Conservation (phyloP, 2,113 vertebrate species). For the Madoqua kirkii region DNA sequence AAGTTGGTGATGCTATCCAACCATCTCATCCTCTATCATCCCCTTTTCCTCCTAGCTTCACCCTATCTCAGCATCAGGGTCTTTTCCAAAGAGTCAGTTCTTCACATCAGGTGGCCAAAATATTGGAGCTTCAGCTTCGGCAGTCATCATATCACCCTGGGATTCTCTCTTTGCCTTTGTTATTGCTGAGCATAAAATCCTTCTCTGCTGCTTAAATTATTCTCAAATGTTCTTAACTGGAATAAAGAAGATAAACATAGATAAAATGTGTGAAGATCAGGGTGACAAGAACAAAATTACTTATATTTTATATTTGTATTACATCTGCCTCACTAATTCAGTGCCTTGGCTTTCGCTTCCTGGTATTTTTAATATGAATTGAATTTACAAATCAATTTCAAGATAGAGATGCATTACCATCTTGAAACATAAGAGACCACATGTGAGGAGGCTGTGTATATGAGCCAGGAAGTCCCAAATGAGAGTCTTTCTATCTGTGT, state of each 20-base stretch:
- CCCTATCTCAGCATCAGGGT: neutral
- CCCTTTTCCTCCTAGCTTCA: neutral
- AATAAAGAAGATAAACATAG: slow-evolving; percentile 62
- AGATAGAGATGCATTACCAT: neutral
- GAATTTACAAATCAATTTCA: slow-evolving; percentile 44
- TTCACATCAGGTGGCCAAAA: neutral
- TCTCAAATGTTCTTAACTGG: slow-evolving; percentile 68
- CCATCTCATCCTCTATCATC: neutral
- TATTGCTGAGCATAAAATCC: slow-evolving; percentile 36
- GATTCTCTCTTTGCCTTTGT: neutral
- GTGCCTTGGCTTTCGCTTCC: slow-evolving; percentile 38
- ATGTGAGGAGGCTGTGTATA: neutral
- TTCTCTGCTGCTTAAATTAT: slow-evolving; percentile 65
- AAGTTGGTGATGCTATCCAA: neutral
- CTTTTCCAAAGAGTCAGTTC: neutral
- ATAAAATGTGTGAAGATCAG: slow-evolving; percentile 58
- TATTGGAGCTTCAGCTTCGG: neutral
- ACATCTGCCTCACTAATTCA: slow-evolving; percentile 57
- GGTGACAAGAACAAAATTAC: slow-evolving; percentile 59
- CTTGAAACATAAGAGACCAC: slow-evolving; percentile 27
- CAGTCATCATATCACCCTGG: neutral
- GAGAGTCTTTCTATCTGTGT: neutral
- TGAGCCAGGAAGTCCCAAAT: slow-evolving; percentile 17
- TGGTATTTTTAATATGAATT: slow-evolving; percentile 53
- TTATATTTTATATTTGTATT: slow-evolving; percentile 64